Evolutionary conservation across 2,797 vertebrate genomes (phyloP), one percentile per base, ranked within the genome.

Genomic region (Sebastes dallii): DNA sequence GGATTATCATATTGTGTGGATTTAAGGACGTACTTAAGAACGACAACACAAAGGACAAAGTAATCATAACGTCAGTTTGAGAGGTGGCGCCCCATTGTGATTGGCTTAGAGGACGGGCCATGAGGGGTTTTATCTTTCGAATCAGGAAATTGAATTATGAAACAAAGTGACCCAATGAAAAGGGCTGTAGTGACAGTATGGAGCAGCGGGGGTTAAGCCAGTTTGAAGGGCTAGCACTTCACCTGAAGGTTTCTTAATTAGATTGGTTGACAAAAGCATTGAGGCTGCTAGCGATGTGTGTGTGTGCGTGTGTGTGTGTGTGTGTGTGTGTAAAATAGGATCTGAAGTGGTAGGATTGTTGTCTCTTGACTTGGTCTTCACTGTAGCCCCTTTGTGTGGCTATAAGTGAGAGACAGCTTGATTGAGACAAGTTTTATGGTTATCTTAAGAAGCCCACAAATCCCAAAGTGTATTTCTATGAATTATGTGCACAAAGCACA

Each of bases 171-270:
- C 65, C 82, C 30, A 25, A 78, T 86, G 83, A 86, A 88, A 81
- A 81, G 75, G 78, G 52, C 4, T 79, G 83, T 59, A 50, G 71
- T 56, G 81, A 90, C 87, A 77, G 87, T 81, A 27, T 66, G 72
- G 80, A 72, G 79, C 77, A 22, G 55, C 13, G 4, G 68, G 82
- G 78, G 85, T 85, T 92, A 93, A 92, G 85, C 90, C 81, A 42
- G 71, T 86, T 86, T 89, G 77, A 89, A 86, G 77, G 65, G 82
- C 81, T 66, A 24, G 27, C 81, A 89, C 90, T 92, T 91, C 86
- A 91, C 86, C 79, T 82, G 52, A 83, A 84, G 80, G 77, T 84
- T 90, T 85, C 80, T 77, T 93, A 91, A 94, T 92, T 90, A 87
- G 85, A 91, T 88, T 82, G 82, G 52, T 60, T 68, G 60, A 88